Base-by-base conservation (phyloP, 2,113 vertebrate species). In the Craseonycteris thonglongyai region DNA sequence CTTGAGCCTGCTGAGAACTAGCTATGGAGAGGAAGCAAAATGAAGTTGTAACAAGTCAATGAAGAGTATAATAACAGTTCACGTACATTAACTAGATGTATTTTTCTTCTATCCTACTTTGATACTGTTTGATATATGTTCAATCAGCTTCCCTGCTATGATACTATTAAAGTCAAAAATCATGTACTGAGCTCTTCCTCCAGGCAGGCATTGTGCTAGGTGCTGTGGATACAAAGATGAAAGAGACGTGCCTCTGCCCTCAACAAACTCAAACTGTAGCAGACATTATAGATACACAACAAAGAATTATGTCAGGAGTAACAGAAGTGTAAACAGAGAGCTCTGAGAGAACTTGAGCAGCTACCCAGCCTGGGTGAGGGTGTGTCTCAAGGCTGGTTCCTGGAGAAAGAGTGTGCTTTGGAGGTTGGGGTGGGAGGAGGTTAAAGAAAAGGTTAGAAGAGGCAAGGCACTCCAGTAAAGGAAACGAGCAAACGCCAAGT, bases 351-450 rank as follows among this genome's bases (percentile, higher is more conserved):
- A 30, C n/a, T 4, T 9, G 42, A 38, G 45, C 58, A 33, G 42
- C 59, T 38, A 18, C 65, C 38, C 5, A 58, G 33, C 28, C 61
- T 21, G 45, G 42, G 10, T 33, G 28, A 59, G 42, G 42, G 18
- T n/a, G 28, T 13, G 45, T 47, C 75, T 84, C 63, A 33, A 22
- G 76, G 71, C 45, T 49, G 21, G 14, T 15, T 88, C 49, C 66
- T 7, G 42, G 49, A 85, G 40, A 30, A 51, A 51, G 6, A 58
- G 40, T 24, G 5, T 24, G 5, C 21, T 7, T 0, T 16, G 45
- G 26, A 74, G 24, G n/a, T 40, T 13, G 42, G 1, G 4, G 6
- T 33, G 45, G 14, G 30, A 33, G 21, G 6, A 0, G 24, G 8
- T 21, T 24, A 71, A n/a, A n/a, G 45, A 19, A 3, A 40, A 65